phyloP scores from a whole-genome alignment of 2,797 vertebrate genomes.

The Danio kyathit region DNA sequence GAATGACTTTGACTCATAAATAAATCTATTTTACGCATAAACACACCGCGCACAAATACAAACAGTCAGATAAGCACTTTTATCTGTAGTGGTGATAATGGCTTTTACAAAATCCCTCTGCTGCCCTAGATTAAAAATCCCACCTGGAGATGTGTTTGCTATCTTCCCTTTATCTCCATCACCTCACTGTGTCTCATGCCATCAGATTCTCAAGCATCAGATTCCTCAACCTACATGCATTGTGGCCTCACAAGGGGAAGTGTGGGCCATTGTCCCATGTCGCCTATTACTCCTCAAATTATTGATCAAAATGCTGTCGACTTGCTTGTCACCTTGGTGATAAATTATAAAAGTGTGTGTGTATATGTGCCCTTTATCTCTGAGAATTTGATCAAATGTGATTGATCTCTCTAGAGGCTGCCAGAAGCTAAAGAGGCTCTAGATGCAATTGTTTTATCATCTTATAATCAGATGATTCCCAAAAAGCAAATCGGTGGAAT shows the following conservation, averaged over 20 bases:
- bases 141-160: slow-evolving; percentile 86
- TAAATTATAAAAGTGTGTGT: slow-evolving; percentile 61
- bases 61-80: slow-evolving; percentile 87
- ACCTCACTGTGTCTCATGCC: slow-evolving; percentile 77
- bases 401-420: slow-evolving; percentile 39
- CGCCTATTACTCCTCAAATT: slow-evolving; percentile 85
- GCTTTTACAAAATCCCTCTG: slow-evolving; percentile 90
- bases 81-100: slow-evolving; percentile 91
- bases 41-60: slow-evolving; percentile 10
- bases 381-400: slow-evolving; percentile 39
- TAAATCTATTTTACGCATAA: slow-evolving; percentile 2
- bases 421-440: slow-evolving; percentile 45
- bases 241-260: slow-evolving; percentile 82
- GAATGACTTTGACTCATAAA: not conserved
- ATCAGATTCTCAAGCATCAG: slow-evolving; percentile 80
- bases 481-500: slow-evolving; percentile 28
- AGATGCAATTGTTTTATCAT: slow-evolving; percentile 37
- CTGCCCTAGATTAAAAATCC: slow-evolving; percentile 92
- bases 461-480: slow-evolving; percentile 31
- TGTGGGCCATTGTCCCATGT: slow-evolving; percentile 10
- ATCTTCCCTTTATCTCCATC: slow-evolving; percentile 85
- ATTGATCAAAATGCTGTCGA: slow-evolving; percentile 82
- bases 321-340: slow-evolving; percentile 76
- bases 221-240: slow-evolving; percentile 82
- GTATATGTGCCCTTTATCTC: slow-evolving; percentile 51